Conservation (phyloP, 2,797 vertebrate genomes). For the Channa striata region DNA sequence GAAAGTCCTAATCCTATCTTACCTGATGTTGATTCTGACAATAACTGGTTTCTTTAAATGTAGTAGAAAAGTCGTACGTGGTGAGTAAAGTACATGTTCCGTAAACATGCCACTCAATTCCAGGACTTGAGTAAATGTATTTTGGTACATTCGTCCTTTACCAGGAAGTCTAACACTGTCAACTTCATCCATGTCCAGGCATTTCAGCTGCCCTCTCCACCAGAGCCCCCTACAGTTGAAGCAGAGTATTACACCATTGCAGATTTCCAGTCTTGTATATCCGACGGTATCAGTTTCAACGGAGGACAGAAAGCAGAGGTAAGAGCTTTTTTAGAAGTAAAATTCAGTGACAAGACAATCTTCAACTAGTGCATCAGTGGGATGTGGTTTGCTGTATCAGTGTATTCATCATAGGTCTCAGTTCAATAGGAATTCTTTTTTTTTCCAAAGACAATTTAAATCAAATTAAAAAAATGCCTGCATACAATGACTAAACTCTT, state of each 20-base stretch:
- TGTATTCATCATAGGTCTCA: background rate
- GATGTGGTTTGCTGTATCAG: background rate
- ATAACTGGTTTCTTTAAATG: background rate
- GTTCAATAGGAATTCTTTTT: background rate
- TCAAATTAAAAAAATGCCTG: background rate
- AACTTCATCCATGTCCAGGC: constrained; percentile 79
- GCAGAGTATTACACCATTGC: constrained; percentile 99
- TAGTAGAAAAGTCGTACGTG: no score
- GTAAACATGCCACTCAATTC: background rate
- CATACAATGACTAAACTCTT: background rate
- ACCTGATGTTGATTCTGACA: no score
- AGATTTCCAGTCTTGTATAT: constrained; percentile 99
- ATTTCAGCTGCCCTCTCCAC: constrained; percentile 96
- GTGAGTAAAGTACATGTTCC: background rate
- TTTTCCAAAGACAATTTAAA: background rate
- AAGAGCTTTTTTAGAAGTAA: constrained; percentile 50
- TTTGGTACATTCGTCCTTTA: background rate
- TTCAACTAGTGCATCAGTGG: background rate
- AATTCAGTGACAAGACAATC: background rate
- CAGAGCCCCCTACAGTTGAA: constrained; percentile 98
- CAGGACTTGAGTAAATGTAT: background rate
- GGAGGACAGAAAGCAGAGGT: constrained; percentile 99
- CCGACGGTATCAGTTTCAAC: constrained; percentile 98
- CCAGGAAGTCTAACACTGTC: background rate
- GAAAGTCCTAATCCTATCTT: no score